Evolutionary conservation across 2,888 invertebrate species (phyloP), one percentile per base, ranked within the genome.

Genomic region (Cenopis cana): DNA sequence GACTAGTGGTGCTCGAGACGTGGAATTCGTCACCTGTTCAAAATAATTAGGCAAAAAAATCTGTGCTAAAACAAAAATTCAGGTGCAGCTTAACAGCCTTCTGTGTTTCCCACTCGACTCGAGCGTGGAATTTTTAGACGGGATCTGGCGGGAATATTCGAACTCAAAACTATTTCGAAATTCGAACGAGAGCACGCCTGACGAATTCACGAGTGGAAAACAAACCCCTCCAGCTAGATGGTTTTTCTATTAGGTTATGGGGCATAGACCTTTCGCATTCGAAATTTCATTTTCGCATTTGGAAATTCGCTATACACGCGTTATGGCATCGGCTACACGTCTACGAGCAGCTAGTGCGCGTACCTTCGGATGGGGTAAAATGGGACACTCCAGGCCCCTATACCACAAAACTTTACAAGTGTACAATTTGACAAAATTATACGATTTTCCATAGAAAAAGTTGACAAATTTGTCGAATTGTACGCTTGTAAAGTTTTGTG

Each of bases 41-140:
- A 93, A 93, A 93, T 94, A 94, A 94, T 93, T 93, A 94, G 93
- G 91, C 93, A 93, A 93, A 94, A 93, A 93, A 93, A 89, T 89
- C 88, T 79, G 86, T 82, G 86, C 82, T 83, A 90, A 89, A 92
- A 93, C 91, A 93, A 93, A 92, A 93, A 89, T 86, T 76, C 87
- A 85, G 89, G 89, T 89, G 90, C 86, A 81, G 83, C 86, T 87
- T 84, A 80, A 86, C 87, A 85, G 83, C 85, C 78, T 82, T 85
- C 87, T 88, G 89, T 89, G 88, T 86, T 86, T 85, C 84, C 83
- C 87, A 86, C 89, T 91, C 78, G 85, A 86, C 85, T 79, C 71
- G 75, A 80, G 78, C 78, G 82, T 78, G 82, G 82, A 85, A 85
- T 82, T 83, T 81, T 81, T 81, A 81, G 83, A 74, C 79, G 79